Evolutionary conservation across 1,140 invertebrate species (phyloP).

Genomic region (Ceratitis capitata): DNA sequence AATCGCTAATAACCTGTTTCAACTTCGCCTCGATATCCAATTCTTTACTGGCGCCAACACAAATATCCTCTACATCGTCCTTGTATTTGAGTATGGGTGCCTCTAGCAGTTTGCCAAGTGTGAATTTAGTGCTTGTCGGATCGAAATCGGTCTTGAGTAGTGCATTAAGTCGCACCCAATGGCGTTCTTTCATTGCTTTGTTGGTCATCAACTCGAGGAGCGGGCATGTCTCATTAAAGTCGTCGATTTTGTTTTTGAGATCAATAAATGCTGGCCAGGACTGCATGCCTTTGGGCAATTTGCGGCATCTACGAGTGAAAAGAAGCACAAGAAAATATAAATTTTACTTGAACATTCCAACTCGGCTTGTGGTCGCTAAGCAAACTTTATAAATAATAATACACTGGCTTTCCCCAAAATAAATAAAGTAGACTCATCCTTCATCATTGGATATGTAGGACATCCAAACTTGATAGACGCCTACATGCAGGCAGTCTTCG

Average conservation of each 20-base stretch:
- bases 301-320: slow-evolving; percentile 71
- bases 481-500: too few relatives aligned
- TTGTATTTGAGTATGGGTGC: slow-evolving; percentile 84
- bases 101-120: slow-evolving; percentile 82
- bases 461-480: too few relatives aligned
- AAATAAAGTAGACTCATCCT: too few relatives aligned
- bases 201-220: slow-evolving; percentile 89
- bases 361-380: too few relatives aligned
- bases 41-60: slow-evolving; percentile 90
- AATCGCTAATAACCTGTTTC: slow-evolving; percentile 84
- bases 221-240: slow-evolving; percentile 89
- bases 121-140: slow-evolving; percentile 81
- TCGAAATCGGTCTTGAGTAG: slow-evolving; percentile 78
- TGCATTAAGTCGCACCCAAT: slow-evolving; percentile 83
- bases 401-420: too few relatives aligned
- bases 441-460: too few relatives aligned
- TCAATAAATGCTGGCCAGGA: slow-evolving; percentile 90
- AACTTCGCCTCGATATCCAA: slow-evolving; percentile 91
- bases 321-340: background rate
- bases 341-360: too few relatives aligned
- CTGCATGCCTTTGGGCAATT: slow-evolving; percentile 83
- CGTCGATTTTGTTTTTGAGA: slow-evolving; percentile 88
- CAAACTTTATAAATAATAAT: too few relatives aligned
- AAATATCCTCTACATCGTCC: slow-evolving; percentile 92
- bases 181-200: slow-evolving; percentile 88